Percentiles rank a stretch among this genome's conserved stretches.
phyloP scores from a whole-genome alignment of 1,140 invertebrate genomes.

The Nilaparvata lugens region DNA sequence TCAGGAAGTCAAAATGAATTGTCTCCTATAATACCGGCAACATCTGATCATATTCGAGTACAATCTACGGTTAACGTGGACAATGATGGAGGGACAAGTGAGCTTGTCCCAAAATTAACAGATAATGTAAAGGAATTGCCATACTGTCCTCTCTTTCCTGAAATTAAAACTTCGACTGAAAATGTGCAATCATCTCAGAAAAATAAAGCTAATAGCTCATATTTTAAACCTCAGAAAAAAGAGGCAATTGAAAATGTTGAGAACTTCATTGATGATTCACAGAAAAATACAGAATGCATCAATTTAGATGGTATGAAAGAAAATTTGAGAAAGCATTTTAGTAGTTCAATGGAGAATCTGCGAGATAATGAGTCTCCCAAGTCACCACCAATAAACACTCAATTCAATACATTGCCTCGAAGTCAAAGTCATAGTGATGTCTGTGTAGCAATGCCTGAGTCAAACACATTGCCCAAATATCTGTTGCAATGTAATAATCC shows the following conservation, averaged over 20 bases:
- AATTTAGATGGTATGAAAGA: background rate
- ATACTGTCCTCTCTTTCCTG: slow-evolving; percentile 13
- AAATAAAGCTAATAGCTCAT: background rate
- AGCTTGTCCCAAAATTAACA: background rate
- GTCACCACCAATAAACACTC: background rate
- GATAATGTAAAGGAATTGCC: background rate
- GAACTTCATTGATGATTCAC: too few relatives aligned
- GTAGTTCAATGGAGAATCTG: too few relatives aligned
- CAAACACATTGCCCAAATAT: background rate
- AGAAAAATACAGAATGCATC: too few relatives aligned
- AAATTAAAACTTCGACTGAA: slow-evolving; percentile 9
- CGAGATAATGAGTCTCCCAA: too few relatives aligned
- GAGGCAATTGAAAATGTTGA: background rate
- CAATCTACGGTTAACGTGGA: too few relatives aligned
- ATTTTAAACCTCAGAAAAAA: slow-evolving; percentile 18
- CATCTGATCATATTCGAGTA: too few relatives aligned
- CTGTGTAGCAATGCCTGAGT: background rate
- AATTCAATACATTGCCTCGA: slow-evolving; percentile 12
- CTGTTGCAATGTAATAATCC: slow-evolving; percentile 6
- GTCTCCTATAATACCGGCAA: slow-evolving; percentile 1
- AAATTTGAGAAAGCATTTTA: background rate
- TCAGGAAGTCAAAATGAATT: background rate
- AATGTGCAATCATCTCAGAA: background rate
- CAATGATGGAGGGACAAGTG: background rate
- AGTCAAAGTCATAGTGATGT: slow-evolving; percentile 20